These are phyloP conservation scores for Astyanax mexicanus DNA, from an alignment of 2,797 vertebrate species.

Conservation along the genomic window DNA sequence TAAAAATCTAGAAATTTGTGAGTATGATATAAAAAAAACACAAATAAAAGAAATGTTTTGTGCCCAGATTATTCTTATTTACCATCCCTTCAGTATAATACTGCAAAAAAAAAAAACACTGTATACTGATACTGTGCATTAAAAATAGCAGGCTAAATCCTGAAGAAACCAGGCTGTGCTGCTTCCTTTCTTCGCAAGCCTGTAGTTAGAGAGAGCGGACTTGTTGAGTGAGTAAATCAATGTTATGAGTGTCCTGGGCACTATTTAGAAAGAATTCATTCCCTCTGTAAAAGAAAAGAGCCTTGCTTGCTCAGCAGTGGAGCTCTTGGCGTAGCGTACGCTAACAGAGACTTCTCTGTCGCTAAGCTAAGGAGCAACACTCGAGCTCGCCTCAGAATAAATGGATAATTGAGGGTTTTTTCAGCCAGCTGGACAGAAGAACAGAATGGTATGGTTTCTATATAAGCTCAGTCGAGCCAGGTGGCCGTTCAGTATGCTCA, in stretches of 20 bases:
- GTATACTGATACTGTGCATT: background rate
- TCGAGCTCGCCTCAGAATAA: constrained; percentile 23
- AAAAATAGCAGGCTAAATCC: background rate
- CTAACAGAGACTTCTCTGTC: constrained; percentile 19
- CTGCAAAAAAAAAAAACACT: too few relatives aligned
- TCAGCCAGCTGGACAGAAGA: constrained; percentile 13
- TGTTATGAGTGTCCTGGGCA: constrained; percentile 7
- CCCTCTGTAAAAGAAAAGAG: constrained; percentile 15
- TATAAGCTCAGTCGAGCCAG: constrained; percentile 37
- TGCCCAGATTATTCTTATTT: too few relatives aligned
- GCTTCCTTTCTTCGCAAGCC: constrained; percentile 7
- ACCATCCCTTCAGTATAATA: background rate
- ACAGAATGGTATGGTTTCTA: constrained; percentile 27
- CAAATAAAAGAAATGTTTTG: too few relatives aligned
- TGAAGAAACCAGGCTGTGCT: background rate
- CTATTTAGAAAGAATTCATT: constrained; percentile 15
- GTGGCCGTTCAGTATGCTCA: constrained; percentile 18
- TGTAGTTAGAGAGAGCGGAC: background rate
- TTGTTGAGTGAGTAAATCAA: constrained; percentile 15
- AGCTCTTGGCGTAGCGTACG: background rate
- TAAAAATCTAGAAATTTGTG: too few relatives aligned
- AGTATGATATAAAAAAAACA: too few relatives aligned
- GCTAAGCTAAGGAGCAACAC: background rate
- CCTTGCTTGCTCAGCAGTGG: constrained; percentile 20
- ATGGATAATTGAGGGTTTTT: constrained; percentile 15